Percentiles rank a stretch among this genome's conserved stretches.
Conservation (phyloP, 1,140 invertebrate species). For the Bilobella aurantiaca region DNA sequence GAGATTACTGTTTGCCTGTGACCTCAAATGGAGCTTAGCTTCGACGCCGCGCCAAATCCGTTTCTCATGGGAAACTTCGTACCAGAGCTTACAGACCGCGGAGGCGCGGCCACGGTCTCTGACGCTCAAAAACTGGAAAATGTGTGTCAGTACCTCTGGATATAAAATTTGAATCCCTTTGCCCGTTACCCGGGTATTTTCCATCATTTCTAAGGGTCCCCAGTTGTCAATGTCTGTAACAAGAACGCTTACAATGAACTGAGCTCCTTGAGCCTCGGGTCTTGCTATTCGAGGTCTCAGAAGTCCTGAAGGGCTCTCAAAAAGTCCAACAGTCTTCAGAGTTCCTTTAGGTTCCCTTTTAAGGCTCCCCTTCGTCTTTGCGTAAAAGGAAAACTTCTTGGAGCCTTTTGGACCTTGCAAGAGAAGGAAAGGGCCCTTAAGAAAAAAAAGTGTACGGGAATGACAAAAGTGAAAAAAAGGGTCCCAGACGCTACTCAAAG, state of each 20-base stretch:
- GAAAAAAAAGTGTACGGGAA: not conserved
- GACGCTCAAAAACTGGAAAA: slow-evolving; percentile 80
- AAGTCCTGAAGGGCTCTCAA: not conserved
- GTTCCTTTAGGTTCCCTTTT: not conserved
- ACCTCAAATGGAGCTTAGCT: slow-evolving; percentile 74
- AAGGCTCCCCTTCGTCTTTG: not conserved
- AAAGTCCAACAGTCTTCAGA: not conserved
- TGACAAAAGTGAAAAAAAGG: not conserved
- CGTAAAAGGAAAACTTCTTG: slow-evolving; percentile 7
- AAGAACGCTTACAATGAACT: slow-evolving; percentile 1
- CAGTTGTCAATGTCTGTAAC: not conserved
- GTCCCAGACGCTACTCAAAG: not conserved
- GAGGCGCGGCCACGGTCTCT: slow-evolving; percentile 77
- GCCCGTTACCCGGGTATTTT: not conserved
- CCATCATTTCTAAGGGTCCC: not conserved
- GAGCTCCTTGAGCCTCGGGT: not conserved
- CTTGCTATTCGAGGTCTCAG: not conserved
- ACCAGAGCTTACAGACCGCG: slow-evolving; percentile 79
- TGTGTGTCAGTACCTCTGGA: slow-evolving; percentile 81
- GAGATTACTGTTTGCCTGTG: slow-evolving; percentile 57
- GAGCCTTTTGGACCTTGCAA: not conserved
- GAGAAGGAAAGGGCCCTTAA: not conserved
- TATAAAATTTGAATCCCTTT: slow-evolving; percentile 47
- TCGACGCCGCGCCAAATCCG: slow-evolving; percentile 87
- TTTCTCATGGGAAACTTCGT: slow-evolving; percentile 74